phyloP scores from a whole-genome alignment of 2,113 vertebrate genomes.

The Poecile atricapillus region DNA sequence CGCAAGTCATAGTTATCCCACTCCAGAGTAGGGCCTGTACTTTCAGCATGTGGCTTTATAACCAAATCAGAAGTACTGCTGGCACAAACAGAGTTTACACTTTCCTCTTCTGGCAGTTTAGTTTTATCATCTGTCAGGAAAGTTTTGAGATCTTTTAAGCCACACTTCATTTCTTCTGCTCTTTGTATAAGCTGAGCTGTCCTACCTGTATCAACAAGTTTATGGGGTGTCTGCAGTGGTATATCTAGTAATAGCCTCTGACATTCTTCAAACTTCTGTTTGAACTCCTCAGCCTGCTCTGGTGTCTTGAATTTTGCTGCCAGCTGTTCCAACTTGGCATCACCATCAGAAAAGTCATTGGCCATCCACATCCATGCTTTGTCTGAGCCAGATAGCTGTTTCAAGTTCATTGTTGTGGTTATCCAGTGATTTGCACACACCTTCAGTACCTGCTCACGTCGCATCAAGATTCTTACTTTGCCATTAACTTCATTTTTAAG shows the following conservation, averaged over 20 bases:
- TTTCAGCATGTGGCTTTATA: slow-evolving; percentile 78
- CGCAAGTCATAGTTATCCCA: slow-evolving; percentile 93
- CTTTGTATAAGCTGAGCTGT: slow-evolving; percentile 94
- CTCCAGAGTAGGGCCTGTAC: slow-evolving; percentile 83
- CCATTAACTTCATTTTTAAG: slow-evolving; percentile 91
- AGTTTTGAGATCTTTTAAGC: slow-evolving; percentile 92
- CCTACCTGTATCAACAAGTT: slow-evolving; percentile 90
- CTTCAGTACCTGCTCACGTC: slow-evolving; percentile 95
- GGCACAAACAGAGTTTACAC: slow-evolving; percentile 31
- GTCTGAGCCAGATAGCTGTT: slow-evolving; percentile 91
- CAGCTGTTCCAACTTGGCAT: slow-evolving; percentile 87
- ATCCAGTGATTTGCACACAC: slow-evolving; percentile 99
- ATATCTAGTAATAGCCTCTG: slow-evolving; percentile 91
- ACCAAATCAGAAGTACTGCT: slow-evolving; percentile 61
- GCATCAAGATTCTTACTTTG: slow-evolving; percentile 91
- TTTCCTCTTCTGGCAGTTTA: slow-evolving; percentile 80
- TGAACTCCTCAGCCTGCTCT: slow-evolving; percentile 93
- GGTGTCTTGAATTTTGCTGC: slow-evolving; percentile 94
- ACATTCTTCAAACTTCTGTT: slow-evolving; percentile 93
- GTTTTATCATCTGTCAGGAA: slow-evolving; percentile 89
- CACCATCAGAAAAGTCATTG: slow-evolving; percentile 93
- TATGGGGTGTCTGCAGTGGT: slow-evolving; percentile 95
- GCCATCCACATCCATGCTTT: slow-evolving; percentile 97
- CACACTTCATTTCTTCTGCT: slow-evolving; percentile 97
- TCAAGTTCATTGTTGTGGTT: slow-evolving; percentile 96